phyloP scores from a whole-genome alignment of 2,888 invertebrate species.

The Erpobdella octoculata region DNA sequence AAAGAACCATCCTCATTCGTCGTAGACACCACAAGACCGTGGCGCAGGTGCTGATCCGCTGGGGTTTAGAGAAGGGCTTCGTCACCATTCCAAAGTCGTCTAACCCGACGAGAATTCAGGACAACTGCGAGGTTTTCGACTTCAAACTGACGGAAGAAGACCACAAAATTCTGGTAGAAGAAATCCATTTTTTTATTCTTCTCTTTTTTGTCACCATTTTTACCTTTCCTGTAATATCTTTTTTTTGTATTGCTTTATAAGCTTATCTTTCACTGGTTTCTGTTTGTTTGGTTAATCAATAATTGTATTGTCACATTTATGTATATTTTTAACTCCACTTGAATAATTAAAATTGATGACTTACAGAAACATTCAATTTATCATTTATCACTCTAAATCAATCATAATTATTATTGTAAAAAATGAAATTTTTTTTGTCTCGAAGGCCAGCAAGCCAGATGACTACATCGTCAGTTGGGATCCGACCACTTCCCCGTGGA shows the following conservation, averaged over 20 bases:
- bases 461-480: slow-evolving; percentile 16
- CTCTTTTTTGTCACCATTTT: neutral
- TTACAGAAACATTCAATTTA: too few relatives aligned
- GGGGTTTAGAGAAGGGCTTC: slow-evolving; percentile 41
- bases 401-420: neutral
- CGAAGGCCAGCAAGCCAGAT: slow-evolving; percentile 19
- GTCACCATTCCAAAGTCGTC: slow-evolving; percentile 43
- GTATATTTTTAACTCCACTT: neutral
- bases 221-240: too few relatives aligned
- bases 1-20: too few relatives aligned
- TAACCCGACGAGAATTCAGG: slow-evolving; percentile 36
- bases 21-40: slow-evolving; percentile 39
- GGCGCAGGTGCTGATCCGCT: slow-evolving; percentile 41
- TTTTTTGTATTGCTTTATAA: too few relatives aligned
- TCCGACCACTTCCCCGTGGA: slow-evolving; percentile 18
- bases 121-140: slow-evolving; percentile 42
- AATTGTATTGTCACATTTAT: neutral
- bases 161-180: slow-evolving; percentile 37
- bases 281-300: too few relatives aligned
- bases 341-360: neutral
- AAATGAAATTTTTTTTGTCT: neutral
- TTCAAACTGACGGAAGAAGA: slow-evolving; percentile 40
- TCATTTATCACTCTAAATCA: too few relatives aligned
- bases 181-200: neutral
- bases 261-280: too few relatives aligned